These are phyloP conservation scores for Globia sparganii DNA, from an alignment of 2,888 invertebrate species.

Conservation along the genomic window DNA sequence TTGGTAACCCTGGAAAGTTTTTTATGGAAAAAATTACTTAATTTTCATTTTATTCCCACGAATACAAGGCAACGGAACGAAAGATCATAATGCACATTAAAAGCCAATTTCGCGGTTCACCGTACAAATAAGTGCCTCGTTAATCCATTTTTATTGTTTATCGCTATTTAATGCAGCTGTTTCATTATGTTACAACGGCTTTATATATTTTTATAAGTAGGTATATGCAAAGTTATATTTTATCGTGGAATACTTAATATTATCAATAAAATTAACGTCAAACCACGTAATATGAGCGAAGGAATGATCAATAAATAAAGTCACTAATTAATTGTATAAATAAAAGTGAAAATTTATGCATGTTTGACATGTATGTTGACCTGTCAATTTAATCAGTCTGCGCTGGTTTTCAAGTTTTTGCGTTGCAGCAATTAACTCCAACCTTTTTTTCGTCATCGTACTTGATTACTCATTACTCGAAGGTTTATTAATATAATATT, in stretches of 20 bases:
- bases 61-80: conserved; percentile 18
- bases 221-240: conserved; percentile 52
- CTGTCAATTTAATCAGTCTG: conserved; percentile 35
- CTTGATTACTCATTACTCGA: not conserved
- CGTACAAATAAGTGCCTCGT: conserved; percentile 54
- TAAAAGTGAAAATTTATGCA: conserved; percentile 47
- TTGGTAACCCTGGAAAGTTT: not conserved
- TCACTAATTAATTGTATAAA: conserved; percentile 56
- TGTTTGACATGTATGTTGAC: conserved; percentile 34
- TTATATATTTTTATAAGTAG: conserved; percentile 33
- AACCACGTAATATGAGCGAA: conserved; percentile 47
- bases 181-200: conserved; percentile 38
- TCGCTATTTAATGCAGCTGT: conserved; percentile 53
- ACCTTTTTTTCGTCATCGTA: not conserved
- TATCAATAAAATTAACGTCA: conserved; percentile 51
- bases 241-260: conserved; percentile 35
- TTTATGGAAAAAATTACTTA: conserved; percentile 1
- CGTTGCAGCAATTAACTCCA: not conserved
- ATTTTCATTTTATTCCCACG: conserved; percentile 34
- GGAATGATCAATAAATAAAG: conserved; percentile 52
- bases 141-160: conserved; percentile 58
- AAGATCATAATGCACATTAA: conserved; percentile 42
- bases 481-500: conserved; percentile 28
- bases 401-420: conserved; percentile 1
- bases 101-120: conserved; percentile 57